Conservation (phyloP, 2,113 vertebrate genomes). For the Zingel zingel region DNA sequence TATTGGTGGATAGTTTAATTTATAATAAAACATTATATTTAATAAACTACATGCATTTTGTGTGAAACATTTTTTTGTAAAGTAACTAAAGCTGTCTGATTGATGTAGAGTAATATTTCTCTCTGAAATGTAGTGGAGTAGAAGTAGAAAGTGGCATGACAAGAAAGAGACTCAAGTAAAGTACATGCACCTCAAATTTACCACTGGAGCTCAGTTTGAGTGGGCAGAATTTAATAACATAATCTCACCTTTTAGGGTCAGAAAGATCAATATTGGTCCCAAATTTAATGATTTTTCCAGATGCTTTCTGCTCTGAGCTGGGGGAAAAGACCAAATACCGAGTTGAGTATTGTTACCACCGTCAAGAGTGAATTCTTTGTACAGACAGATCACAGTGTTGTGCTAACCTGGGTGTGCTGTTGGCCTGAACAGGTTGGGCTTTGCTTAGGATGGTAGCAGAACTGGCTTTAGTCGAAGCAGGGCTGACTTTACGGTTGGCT, state of each 20-base stretch:
- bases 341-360: conserved; percentile 10
- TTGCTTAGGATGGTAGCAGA: conserved; percentile 36
- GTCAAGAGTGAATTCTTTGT: background rate
- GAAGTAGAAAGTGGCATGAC: too few relatives aligned
- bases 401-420: conserved; percentile 64
- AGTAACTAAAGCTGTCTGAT: too few relatives aligned
- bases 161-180: too few relatives aligned
- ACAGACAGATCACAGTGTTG: background rate
- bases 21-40: too few relatives aligned
- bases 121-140: too few relatives aligned
- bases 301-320: conserved; percentile 87
- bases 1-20: too few relatives aligned
- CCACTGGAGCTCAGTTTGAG: too few relatives aligned
- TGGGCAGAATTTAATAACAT: background rate
- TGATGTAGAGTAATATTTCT: too few relatives aligned
- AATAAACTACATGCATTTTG: too few relatives aligned
- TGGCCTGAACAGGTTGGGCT: conserved; percentile 24
- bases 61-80: too few relatives aligned
- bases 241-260: conserved; percentile 90
- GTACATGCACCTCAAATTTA: too few relatives aligned
- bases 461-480: conserved; percentile 36
- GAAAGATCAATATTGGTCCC: conserved; percentile 96
- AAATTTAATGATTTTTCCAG: conserved; percentile 91
- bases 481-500: conserved; percentile 50
- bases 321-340: conserved; percentile 1